Percentiles rank a stretch among this genome's conserved stretches.
Evolutionary conservation across 2,888 invertebrate species (phyloP).

Genomic region (Nipponacmea schrenckii): DNA sequence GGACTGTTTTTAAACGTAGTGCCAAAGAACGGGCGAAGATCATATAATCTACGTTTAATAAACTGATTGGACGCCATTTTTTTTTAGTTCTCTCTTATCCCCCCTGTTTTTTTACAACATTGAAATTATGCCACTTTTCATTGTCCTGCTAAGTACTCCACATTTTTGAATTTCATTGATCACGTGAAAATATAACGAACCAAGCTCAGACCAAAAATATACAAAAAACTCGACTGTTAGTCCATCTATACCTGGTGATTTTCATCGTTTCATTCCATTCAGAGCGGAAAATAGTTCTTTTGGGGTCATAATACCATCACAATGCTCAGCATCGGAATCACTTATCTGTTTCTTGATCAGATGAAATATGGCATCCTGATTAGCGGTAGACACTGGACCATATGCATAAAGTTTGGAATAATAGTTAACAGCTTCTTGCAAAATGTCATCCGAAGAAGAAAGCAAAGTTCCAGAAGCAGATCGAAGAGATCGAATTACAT

Average conservation of each 20-base stretch:
- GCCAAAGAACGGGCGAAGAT: conserved; percentile 35
- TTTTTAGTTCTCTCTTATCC: conserved; percentile 29
- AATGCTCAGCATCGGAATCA: neutral
- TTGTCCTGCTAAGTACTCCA: conserved; percentile 18
- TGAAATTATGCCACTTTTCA: conserved; percentile 24
- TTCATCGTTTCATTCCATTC: conserved; percentile 26
- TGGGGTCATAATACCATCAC: conserved; percentile 6
- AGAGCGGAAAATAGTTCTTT: conserved; percentile 15
- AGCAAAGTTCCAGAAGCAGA: neutral
- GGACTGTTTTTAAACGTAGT: conserved; percentile 28
- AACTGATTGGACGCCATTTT: conserved; percentile 40
- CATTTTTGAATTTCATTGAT: conserved; percentile 21
- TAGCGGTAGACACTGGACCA: neutral
- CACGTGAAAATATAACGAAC: neutral
- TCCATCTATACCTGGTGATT: conserved; percentile 37
- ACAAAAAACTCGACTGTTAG: conserved; percentile 35
- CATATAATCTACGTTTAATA: conserved; percentile 40
- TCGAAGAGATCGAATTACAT: neutral
- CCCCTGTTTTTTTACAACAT: conserved; percentile 35
- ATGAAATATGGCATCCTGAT: neutral
- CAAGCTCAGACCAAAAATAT: conserved; percentile 15
- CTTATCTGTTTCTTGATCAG: neutral
- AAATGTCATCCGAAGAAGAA: neutral
- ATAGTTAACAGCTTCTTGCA: neutral
- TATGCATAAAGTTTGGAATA: neutral